Base-by-base conservation (phyloP, 2,888 invertebrate genomes). In the Drosophila nr. medialis region DNA sequence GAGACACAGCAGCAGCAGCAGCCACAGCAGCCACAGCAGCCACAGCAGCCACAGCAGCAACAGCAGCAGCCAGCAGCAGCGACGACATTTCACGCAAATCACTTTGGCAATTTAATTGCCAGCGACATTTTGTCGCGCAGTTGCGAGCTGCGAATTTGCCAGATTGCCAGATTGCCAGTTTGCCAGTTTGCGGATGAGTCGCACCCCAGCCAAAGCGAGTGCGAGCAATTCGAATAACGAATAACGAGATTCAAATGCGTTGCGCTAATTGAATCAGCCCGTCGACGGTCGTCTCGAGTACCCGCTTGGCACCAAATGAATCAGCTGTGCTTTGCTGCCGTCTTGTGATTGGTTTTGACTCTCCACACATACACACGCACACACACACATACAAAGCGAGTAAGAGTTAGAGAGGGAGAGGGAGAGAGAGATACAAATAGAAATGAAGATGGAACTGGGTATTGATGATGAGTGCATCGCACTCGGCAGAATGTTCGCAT, bases 71-170 rank as follows among this genome's bases (percentile, higher is more conserved):
- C 71, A 21, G n/a, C 40, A 65, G 10, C 24, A 54, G 66, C 27
- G 55, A 71, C 65, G 73, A 77, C 72, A 83, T 83, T 86, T 83
- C 80, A 86, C 82, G 82, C 86, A 82, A 81, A 84, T 86, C 77
- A 74, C 80, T 84, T 75, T 69, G 63, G 71, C 84, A 58, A 77
- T 73, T 88, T 88, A 86, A 86, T 86, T 88, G 77, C 70, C 81
- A 68, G 75, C 77, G 89, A 88, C 89, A 88, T 83, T 78, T 77
- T 76, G 71, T 78, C 72, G 77, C 77, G 49, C 75, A 65, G 56
- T 55, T 45, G 45, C 45, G 15, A 45, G 24, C 15, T 15, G 45
- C 45, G 24, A 45, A 45, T 45, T 45, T 42, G 27, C 50, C 40
- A 48, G 24, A 27, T 27, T 62, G 29, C 40, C 21, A 21, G 13